Evolutionary conservation across 1,140 invertebrate species (phyloP).

Genomic region (Macrobrachium nipponense): DNA sequence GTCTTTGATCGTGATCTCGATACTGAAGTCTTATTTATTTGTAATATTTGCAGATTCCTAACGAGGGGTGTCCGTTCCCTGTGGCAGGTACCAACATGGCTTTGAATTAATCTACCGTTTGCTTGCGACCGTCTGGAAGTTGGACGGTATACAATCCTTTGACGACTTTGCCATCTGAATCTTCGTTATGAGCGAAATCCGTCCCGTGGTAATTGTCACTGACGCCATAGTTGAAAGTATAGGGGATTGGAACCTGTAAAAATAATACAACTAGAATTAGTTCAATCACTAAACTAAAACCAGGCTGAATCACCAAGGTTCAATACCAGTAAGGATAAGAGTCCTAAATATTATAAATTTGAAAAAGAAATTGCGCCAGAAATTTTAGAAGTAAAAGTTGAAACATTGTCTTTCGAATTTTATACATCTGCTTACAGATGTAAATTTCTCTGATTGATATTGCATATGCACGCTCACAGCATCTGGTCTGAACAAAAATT

Average conservation of each 20-base stretch:
- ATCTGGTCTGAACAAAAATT: no score
- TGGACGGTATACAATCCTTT: constrained; percentile 64
- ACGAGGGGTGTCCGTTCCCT: not conserved
- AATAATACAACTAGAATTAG: not conserved
- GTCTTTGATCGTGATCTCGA: not conserved
- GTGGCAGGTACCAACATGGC: not conserved
- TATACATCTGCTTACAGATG: no score
- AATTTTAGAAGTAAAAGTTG: no score
- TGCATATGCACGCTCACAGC: no score
- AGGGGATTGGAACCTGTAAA: constrained; percentile 61
- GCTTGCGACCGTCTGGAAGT: constrained; percentile 65
- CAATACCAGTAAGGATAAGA: no score
- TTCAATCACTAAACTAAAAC: no score
- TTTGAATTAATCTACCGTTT: constrained; percentile 58
- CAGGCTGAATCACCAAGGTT: no score
- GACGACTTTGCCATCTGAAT: constrained; percentile 64
- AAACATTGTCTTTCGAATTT: no score
- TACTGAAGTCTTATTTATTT: not conserved
- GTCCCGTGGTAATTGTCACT: constrained; percentile 64
- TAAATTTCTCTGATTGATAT: no score
- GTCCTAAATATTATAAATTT: no score
- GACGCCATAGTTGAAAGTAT: constrained; percentile 64
- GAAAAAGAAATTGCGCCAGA: no score
- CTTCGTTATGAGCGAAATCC: constrained; percentile 64
- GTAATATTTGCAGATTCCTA: no score